Evolutionary conservation across 1,140 invertebrate genomes (phyloP).

Genomic region (Adoxophyes honmai): DNA sequence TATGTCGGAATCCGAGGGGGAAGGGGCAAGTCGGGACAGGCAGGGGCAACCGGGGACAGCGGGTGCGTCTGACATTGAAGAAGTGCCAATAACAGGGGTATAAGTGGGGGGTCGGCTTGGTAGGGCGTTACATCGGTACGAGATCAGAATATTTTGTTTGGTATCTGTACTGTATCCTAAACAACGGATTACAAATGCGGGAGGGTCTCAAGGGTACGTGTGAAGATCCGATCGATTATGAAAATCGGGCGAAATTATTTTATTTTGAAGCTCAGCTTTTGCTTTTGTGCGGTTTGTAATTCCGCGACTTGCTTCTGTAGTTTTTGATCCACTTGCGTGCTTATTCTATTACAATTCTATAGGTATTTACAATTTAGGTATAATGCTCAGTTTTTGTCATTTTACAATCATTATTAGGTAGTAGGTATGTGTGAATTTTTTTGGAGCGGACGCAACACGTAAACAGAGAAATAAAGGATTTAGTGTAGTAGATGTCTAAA

Average conservation of each 20-base stretch:
- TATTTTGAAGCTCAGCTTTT: not conserved
- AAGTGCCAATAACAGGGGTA: constrained; percentile 78
- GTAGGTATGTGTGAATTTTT: too few species aligned
- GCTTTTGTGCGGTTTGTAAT: too few species aligned
- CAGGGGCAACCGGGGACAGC: constrained; percentile 55
- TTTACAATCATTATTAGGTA: too few species aligned
- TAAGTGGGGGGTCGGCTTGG: constrained; percentile 70
- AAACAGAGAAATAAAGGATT: too few species aligned
- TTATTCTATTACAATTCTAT: too few species aligned
- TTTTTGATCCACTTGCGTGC: too few species aligned
- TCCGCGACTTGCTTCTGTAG: too few species aligned
- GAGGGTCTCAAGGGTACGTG: constrained; percentile 43
- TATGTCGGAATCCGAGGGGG: constrained; percentile 31
- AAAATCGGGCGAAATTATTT: constrained; percentile 8
- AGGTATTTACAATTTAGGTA: too few species aligned
- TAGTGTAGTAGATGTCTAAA: too few species aligned
- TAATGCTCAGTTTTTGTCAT: too few species aligned
- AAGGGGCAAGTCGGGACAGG: constrained; percentile 40
- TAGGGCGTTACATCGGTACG: constrained; percentile 70
- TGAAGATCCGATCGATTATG: constrained; percentile 14
- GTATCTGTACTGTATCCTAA: constrained; percentile 51
- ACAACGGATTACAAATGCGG: constrained; percentile 72
- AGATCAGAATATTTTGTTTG: constrained; percentile 75
- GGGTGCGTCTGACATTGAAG: constrained; percentile 78
- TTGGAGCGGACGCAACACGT: too few species aligned